Conservation (phyloP, 2,888 invertebrate genomes). For the Apodemia mormo region DNA sequence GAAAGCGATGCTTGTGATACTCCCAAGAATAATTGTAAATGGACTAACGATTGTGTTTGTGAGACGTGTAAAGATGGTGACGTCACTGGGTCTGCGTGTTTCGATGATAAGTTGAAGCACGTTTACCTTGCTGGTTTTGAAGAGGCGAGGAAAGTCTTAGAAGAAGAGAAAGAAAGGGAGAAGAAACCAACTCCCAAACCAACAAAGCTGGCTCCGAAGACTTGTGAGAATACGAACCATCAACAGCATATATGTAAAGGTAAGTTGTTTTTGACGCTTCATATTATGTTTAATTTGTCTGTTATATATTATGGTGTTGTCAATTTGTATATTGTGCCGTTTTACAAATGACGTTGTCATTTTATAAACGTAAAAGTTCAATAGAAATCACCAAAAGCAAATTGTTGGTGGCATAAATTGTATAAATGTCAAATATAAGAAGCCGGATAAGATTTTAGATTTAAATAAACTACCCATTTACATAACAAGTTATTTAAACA, state of each 20-base stretch:
- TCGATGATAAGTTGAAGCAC: constrained; percentile 58
- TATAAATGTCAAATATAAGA: no score
- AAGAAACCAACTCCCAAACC: constrained; percentile 49
- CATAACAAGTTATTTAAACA: no score
- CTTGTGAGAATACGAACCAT: constrained; percentile 65
- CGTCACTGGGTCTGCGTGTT: constrained; percentile 41
- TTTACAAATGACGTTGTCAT: no score
- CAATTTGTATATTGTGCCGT: no score
- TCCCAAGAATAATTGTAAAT: constrained; percentile 65
- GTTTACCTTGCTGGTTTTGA: constrained; percentile 48
- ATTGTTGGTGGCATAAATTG: no score
- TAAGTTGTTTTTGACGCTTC: constrained; percentile 40
- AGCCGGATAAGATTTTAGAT: no score
- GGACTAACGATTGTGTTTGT: constrained; percentile 69
- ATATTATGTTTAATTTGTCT: not conserved
- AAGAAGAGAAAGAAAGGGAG: constrained; percentile 48
- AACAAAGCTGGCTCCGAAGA: constrained; percentile 54
- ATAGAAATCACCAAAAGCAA: no score
- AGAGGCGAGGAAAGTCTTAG: constrained; percentile 41
- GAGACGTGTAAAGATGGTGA: constrained; percentile 56
- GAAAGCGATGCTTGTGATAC: constrained; percentile 69
- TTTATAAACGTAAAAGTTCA: no score
- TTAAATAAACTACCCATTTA: no score
- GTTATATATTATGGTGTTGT: no score
- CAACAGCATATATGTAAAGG: constrained; percentile 76